These are phyloP conservation scores for Benthosema pterotum DNA, from an alignment of 2,797 vertebrate species.

Conservation along the genomic window DNA sequence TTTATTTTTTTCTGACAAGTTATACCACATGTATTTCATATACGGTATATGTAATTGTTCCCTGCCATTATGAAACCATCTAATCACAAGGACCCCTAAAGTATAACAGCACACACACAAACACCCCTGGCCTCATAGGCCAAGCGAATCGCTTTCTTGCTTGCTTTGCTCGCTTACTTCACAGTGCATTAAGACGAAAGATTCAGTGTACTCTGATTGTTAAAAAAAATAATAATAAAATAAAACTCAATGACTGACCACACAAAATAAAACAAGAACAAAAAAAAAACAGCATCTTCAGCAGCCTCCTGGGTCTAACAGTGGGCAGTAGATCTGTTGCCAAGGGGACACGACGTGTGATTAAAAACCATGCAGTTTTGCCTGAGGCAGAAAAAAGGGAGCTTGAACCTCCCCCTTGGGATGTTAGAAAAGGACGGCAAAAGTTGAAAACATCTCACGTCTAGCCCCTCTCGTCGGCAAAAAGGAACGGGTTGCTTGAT, in stretches of 20 bases:
- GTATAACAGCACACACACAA: constrained; percentile 63
- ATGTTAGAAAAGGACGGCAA: neutral
- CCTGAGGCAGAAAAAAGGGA: constrained; percentile 53
- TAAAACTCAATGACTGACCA: constrained; percentile 43
- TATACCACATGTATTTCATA: constrained; percentile 70
- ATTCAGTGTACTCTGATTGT: constrained; percentile 85
- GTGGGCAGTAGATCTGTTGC: constrained; percentile 61
- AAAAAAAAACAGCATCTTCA: constrained; percentile 67
- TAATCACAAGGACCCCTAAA: constrained; percentile 51
- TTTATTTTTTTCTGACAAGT: constrained; percentile 68
- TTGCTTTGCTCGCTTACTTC: constrained; percentile 74
- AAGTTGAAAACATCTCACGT: constrained; percentile 35
- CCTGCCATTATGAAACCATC: constrained; percentile 69
- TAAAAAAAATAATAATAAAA: constrained; percentile 54
- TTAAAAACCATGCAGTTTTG: constrained; percentile 33
- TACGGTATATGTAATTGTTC: constrained; percentile 48
- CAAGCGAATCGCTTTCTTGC: constrained; percentile 40
- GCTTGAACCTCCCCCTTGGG: constrained; percentile 49
- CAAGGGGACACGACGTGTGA: constrained; percentile 38
- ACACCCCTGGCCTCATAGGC: constrained; percentile 72
- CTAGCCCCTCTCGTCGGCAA: constrained; percentile 44
- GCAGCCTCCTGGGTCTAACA: constrained; percentile 70
- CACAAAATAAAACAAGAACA: constrained; percentile 47
- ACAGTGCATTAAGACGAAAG: constrained; percentile 87
- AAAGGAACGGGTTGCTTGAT: constrained; percentile 42